Evolutionary conservation across 2,797 vertebrate species (phyloP).

Genomic region (Oryzias dopingdopingensis): DNA sequence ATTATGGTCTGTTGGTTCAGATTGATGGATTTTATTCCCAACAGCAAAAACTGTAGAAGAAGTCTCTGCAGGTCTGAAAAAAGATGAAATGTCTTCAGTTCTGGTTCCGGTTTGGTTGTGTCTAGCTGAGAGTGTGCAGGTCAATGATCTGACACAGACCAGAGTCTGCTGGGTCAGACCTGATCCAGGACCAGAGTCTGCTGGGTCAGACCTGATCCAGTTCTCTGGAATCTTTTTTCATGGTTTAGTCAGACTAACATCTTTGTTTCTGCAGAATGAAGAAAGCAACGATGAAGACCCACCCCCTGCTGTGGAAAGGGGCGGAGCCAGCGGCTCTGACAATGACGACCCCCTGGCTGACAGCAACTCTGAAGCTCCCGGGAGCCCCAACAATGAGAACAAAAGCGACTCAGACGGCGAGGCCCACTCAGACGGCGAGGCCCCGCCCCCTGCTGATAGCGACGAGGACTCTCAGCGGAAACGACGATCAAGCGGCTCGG

Average conservation of each 20-base stretch:
- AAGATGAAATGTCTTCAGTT: too few species aligned
- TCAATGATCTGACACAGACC: too few species aligned
- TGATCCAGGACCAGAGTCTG: too few species aligned
- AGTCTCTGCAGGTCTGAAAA: too few species aligned
- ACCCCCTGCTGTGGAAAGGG: slow-evolving; percentile 36
- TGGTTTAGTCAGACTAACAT: too few species aligned
- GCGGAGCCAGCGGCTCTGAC: slow-evolving; percentile 64
- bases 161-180: too few species aligned
- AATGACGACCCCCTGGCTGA: slow-evolving; percentile 63
- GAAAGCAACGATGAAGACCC: slow-evolving; percentile 83
- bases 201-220: too few species aligned
- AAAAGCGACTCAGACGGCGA: slow-evolving; percentile 79
- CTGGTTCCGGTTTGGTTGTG: too few species aligned
- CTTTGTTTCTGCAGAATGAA: slow-evolving; percentile 80
- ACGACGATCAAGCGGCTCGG: slow-evolving; percentile 66
- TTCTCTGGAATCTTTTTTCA: too few species aligned
- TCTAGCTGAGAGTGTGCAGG: too few species aligned
- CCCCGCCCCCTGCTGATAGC: slow-evolving; percentile 66
- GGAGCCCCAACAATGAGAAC: not conserved
- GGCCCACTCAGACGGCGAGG: slow-evolving; percentile 72
- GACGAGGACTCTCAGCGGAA: slow-evolving; percentile 66
- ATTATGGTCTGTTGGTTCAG: not conserved
- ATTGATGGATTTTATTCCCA: not conserved
- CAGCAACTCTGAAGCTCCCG: slow-evolving; percentile 81
- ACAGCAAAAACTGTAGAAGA: too few species aligned